Percentiles rank a stretch among this genome's conserved stretches.
phyloP scores from a whole-genome alignment of 2,888 invertebrate genomes.

The Cheiracanthium punctorium region DNA sequence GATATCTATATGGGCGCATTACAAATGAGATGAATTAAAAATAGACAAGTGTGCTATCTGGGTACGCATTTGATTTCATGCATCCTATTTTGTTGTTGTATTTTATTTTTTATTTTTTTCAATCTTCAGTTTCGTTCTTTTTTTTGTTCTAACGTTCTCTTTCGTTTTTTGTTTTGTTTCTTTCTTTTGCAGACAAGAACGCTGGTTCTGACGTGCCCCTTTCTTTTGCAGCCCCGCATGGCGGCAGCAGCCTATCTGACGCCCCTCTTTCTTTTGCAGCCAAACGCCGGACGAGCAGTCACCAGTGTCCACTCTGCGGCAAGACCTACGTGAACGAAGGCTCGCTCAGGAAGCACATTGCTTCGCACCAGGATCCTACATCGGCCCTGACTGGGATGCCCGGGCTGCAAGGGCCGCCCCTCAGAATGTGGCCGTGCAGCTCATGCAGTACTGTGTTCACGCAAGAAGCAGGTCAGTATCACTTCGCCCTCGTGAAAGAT shows the following conservation, averaged over 20 bases:
- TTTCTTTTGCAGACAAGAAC: no score
- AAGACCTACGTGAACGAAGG: constrained; percentile 97
- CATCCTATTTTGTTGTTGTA: no score
- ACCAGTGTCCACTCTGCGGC: constrained; percentile 92
- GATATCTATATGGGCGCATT: no score
- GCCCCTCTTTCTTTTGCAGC: constrained; percentile 24
- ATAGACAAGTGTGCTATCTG: no score
- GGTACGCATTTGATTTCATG: no score
- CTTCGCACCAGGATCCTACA: constrained; percentile 93
- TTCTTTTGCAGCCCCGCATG: constrained; percentile 47
- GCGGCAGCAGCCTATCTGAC: constrained; percentile 44
- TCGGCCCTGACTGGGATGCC: constrained; percentile 79
- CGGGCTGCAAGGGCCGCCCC: constrained; percentile 80
- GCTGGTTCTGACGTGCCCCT: neutral
- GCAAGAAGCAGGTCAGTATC: constrained; percentile 89
- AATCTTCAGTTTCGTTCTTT: no score
- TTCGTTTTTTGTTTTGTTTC: no score
- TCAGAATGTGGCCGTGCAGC: constrained; percentile 96
- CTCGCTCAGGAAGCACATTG: constrained; percentile 91
- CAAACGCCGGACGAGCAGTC: constrained; percentile 60
- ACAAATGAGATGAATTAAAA: no score
- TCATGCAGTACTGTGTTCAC: constrained; percentile 96
- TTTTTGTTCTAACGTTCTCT: no score
- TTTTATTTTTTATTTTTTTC: no score
- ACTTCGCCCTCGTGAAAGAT: no score